phyloP scores from a whole-genome alignment of 2,888 invertebrate species.

The Lobophora halterata region DNA sequence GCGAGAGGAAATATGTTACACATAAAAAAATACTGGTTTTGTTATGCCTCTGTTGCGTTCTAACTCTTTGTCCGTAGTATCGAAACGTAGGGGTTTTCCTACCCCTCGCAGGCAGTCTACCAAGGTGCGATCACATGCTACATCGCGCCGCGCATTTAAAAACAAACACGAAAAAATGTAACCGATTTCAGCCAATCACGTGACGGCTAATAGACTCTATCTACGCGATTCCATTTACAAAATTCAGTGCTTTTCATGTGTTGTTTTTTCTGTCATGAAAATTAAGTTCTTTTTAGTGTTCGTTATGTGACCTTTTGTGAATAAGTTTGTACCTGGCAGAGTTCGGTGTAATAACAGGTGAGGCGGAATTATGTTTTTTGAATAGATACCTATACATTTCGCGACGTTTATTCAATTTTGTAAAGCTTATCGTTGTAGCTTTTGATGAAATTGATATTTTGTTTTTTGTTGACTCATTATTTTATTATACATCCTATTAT shows the following conservation, averaged over 20 bases:
- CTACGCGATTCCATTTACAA: constrained; percentile 21
- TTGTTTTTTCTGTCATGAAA: constrained; percentile 17
- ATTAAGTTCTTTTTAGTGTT: constrained; percentile 32
- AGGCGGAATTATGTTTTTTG: constrained; percentile 1
- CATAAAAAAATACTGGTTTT: no score
- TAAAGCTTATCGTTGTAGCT: background rate
- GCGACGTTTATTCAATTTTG: constrained; percentile 4
- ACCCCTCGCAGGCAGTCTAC: constrained; percentile 62
- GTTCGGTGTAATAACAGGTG: constrained; percentile 10
- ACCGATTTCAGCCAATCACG: constrained; percentile 34
- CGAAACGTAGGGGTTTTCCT: constrained; percentile 58
- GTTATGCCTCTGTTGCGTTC: background rate
- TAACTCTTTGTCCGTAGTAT: constrained; percentile 65
- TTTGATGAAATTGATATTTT: constrained; percentile 1
- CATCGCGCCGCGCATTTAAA: constrained; percentile 39
- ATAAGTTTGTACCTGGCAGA: background rate
- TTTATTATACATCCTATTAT: background rate
- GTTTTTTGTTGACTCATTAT: background rate
- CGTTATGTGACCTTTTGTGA: constrained; percentile 47
- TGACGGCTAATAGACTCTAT: constrained; percentile 19
- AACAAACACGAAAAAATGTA: constrained; percentile 67
- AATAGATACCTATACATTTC: background rate
- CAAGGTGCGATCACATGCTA: constrained; percentile 42
- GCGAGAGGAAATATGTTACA: no score
- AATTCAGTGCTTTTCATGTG: constrained; percentile 24